phyloP scores from a whole-genome alignment of 1,140 invertebrate species.

The Thrips palmi region DNA sequence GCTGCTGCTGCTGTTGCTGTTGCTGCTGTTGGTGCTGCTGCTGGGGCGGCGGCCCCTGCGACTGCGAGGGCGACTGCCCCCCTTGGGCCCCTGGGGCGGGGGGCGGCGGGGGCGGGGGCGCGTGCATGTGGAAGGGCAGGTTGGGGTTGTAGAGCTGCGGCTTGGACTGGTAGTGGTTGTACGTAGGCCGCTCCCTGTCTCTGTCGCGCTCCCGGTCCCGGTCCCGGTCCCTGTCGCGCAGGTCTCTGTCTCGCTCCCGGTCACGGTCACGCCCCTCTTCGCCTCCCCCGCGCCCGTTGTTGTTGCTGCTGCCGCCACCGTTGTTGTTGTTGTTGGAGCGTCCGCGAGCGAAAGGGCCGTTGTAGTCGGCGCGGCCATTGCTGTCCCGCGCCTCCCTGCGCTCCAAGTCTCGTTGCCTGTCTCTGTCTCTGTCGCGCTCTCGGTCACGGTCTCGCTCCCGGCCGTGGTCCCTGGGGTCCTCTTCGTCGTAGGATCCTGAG shows the following conservation, averaged over 20 bases:
- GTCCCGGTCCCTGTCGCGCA: not conserved
- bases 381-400: not conserved
- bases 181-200: slow-evolving; percentile 12
- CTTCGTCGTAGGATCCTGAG: too few relatives aligned
- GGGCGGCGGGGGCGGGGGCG: slow-evolving; percentile 14
- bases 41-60: slow-evolving; percentile 2
- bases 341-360: not conserved
- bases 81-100: slow-evolving; percentile 10
- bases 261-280: too few relatives aligned
- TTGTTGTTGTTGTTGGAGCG: not conserved
- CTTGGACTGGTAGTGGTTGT: slow-evolving; percentile 15
- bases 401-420: not conserved
- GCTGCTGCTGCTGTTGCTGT: not conserved
- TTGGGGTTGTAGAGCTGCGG: slow-evolving; percentile 15
- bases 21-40: slow-evolving; percentile 9
- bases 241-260: not conserved
- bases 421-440: too few relatives aligned
- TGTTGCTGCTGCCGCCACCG: not conserved
- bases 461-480: too few relatives aligned
- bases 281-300: not conserved
- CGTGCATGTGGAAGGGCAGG: slow-evolving; percentile 15
- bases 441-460: too few relatives aligned
- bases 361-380: not conserved
- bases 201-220: not conserved
- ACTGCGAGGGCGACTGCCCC: not conserved